These are phyloP conservation scores for Mergus octosetaceus DNA, from an alignment of 2,797 vertebrate species.

Conservation along the genomic window DNA sequence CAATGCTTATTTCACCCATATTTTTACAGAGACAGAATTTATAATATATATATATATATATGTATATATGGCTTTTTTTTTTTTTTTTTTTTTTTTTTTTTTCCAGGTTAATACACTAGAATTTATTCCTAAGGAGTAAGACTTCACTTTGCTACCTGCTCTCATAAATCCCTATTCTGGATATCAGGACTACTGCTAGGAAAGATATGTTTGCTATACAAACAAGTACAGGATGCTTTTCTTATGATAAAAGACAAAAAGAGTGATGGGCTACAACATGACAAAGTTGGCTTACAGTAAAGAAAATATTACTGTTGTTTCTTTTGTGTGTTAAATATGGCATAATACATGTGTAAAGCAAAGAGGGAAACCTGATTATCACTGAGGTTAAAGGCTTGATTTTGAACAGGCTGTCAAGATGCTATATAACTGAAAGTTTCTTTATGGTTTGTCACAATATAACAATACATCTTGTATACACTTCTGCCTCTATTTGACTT, in stretches of 20 bases:
- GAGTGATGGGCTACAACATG: neutral
- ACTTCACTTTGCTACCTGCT: neutral
- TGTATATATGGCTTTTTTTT: too few relatives aligned
- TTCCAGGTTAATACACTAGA: neutral
- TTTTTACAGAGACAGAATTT: neutral
- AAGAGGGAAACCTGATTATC: slow-evolving; percentile 3
- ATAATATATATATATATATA: too few relatives aligned
- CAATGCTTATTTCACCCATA: neutral
- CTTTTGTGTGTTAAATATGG: slow-evolving; percentile 4
- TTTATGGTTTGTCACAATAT: slow-evolving; percentile 38
- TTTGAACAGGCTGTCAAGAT: slow-evolving; percentile 35
- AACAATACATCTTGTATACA: neutral
- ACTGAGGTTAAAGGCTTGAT: slow-evolving; percentile 18
- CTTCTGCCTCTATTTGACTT: slow-evolving; percentile 5
- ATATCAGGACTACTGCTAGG: neutral
- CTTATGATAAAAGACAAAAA: neutral
- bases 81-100: too few relatives aligned
- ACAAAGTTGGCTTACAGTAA: neutral
- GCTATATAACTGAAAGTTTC: slow-evolving; percentile 29
- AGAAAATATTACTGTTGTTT: neutral
- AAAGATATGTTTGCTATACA: neutral
- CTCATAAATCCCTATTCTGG: neutral
- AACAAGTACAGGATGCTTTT: slow-evolving; percentile 4
- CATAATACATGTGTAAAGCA: slow-evolving; percentile 3
- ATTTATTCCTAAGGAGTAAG: neutral